phyloP scores from a whole-genome alignment of 2,113 vertebrate genomes.

The Myocastor coypus region DNA sequence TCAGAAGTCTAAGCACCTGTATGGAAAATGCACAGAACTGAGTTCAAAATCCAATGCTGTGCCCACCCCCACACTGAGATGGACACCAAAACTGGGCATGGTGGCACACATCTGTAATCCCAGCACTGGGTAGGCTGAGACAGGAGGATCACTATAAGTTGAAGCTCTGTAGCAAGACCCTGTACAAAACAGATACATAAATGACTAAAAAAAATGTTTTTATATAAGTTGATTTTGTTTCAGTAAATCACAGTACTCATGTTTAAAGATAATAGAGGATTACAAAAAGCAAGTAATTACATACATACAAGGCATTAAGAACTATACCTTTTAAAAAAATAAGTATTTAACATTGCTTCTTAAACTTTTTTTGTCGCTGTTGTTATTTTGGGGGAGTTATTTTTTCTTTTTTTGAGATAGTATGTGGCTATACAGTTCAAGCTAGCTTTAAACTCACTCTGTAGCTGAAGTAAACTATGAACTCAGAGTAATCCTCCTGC shows the following conservation, averaged over 20 bases:
- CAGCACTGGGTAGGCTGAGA: too few relatives aligned
- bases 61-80: too few relatives aligned
- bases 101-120: too few relatives aligned
- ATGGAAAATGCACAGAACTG: too few relatives aligned
- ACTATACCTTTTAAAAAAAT: background rate
- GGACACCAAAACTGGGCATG: too few relatives aligned
- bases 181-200: too few relatives aligned
- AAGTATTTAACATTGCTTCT: slow-evolving; percentile 34
- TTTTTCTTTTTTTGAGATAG: background rate
- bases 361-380: background rate
- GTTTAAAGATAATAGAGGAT: background rate
- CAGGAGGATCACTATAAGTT: too few relatives aligned
- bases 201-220: too few relatives aligned
- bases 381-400: too few relatives aligned
- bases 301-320: background rate
- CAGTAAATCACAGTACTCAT: slow-evolving; percentile 2
- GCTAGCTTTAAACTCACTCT: background rate
- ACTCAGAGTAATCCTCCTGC: background rate
- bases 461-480: background rate
- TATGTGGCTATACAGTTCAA: background rate
- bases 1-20: too few relatives aligned
- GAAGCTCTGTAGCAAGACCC: too few relatives aligned
- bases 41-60: too few relatives aligned
- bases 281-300: background rate
- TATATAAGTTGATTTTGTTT: background rate